Evolutionary conservation across 2,888 invertebrate species (phyloP), one percentile per base, ranked within the genome.

Genomic region (Agrochola litura): DNA sequence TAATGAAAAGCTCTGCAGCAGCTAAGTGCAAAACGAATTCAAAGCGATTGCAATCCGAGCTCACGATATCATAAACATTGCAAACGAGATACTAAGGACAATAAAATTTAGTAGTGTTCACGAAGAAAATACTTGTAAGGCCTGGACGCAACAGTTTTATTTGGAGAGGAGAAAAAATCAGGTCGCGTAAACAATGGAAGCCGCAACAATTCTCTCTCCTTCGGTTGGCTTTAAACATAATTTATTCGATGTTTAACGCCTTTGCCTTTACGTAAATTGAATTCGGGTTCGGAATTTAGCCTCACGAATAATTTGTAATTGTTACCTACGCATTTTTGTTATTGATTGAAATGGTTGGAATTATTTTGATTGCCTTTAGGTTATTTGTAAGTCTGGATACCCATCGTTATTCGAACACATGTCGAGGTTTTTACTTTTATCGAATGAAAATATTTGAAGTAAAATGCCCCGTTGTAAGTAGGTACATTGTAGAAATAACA

Each of bases 101-200:
- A 86, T 89, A 86, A 86, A 89, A 84, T 82, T 81, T 82, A 86
- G 65, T 79, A 87, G 84, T 77, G 82, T 81, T 85, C 80, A 79
- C 79, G 58, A 76, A 81, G 79, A 85, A 83, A 87, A 75, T 82
- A 80, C 75, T 86, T 78, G 76, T 79, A 76, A 78, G 78, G 77
- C 75, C 64, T 88, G 84, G 84, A 85, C 82, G 89, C 87, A 89
- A 91, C 89, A 88, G 87, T 88, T 89, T 87, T 86, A 88, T 87
- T 89, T 84, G 72, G 73, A 87, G 78, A 68, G 76, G 52, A 78
- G 43, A 73, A 78, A 81, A 88, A 86, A 88, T 78, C 83, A 84
- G 85, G 84, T 86, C 85, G 81, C 46, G 76, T 82, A 86, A 90
- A 91, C 88, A 88, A 89, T 84, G 67, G 74, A 74, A 66, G 79